Evolutionary conservation across 2,113 vertebrate species (phyloP), one percentile per base, ranked within the genome.

Genomic region (Fulica atra): DNA sequence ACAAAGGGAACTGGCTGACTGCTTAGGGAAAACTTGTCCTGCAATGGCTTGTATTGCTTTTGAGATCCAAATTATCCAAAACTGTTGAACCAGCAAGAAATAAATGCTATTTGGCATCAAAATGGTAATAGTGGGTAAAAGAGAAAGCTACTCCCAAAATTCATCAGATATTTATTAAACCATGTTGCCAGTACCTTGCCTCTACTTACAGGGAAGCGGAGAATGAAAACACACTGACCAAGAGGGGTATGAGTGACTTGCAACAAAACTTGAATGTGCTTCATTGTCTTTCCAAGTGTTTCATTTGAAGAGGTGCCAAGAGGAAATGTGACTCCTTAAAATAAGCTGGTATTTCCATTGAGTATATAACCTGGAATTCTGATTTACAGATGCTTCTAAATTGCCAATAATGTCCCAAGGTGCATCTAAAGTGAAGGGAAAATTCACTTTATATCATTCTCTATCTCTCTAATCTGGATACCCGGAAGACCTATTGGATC

Each of bases 381-480:
- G 11, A 9, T 25, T 80, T 59, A 71, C 25, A 29, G 17, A 17
- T 29, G 13, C 11, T 71, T 51, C 36, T 51, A 42, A 51, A 50
- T 9, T 71, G 19, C 11, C n/a, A 61, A 7, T 56, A 44, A 29
- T 57, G 28, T 69, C 19, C n/a, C 36, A 38, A 51, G 19, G 14
- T 33, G 31, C 33, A 28, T 33, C 31, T 42, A 11, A 38, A 48
- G 25, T 24, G 18, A 82, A 31, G 31, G 46, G 48, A 3, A 3
- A n/a, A 26, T 36, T 76, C 5, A 2, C 24, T 71, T 35, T 18
- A 8, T 23, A 23, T 60, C 19, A 4, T 28, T 36, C 16, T 59
- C 57, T 3, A 2, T 46, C 11, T 9, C 5, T 14, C 42, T 31
- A 60, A 53, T 31, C 14, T 0, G 2, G 48, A n/a, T 31, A 64